Conservation (phyloP, 2,797 vertebrate species). For the Anniella stebbinsi region DNA sequence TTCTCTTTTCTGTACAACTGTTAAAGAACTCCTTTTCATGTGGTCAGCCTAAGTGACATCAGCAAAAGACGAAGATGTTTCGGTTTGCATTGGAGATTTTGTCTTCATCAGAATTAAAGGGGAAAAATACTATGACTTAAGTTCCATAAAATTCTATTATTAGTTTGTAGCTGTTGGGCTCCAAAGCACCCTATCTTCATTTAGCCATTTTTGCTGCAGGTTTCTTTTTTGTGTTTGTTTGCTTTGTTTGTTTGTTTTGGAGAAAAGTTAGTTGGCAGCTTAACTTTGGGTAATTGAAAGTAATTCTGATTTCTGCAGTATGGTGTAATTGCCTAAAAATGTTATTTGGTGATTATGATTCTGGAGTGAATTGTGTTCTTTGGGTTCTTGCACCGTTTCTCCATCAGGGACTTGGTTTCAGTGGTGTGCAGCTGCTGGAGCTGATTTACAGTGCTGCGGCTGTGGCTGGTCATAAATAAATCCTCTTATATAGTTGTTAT, state of each 20-base stretch:
- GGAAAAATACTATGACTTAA: not conserved
- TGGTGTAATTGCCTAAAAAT: slow-evolving; percentile 78
- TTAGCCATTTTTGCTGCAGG: accelerated
- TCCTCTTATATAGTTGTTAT: slow-evolving; percentile 94
- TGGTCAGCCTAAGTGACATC: no score
- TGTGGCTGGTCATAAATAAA: slow-evolving; percentile 97
- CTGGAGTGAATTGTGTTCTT: slow-evolving; percentile 88
- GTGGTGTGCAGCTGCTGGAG: slow-evolving; percentile 83
- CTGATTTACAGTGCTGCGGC: slow-evolving; percentile 90
- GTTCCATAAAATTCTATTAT: not conserved
- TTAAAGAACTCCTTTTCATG: no score
- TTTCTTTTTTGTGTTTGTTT: slow-evolving; percentile 11
- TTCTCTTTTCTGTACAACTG: no score
- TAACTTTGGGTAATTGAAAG: slow-evolving; percentile 74
- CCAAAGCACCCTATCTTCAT: slow-evolving; percentile 16
- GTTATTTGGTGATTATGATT: slow-evolving; percentile 93
- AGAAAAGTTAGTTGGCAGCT: slow-evolving; percentile 71
- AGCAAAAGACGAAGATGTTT: not conserved
- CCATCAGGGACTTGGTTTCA: slow-evolving; percentile 86
- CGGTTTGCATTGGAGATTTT: not conserved
- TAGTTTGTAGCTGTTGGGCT: not conserved
- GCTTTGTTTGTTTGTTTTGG: slow-evolving; percentile 28
- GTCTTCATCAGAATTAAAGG: not conserved
- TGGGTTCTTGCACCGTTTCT: slow-evolving; percentile 79
- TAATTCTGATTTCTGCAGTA: slow-evolving; percentile 79